A percentile compares a stretch with the other conserved stretches of the same genome.
Conservation (phyloP, 2,888 invertebrate species). For the Octonoba sinensis region DNA sequence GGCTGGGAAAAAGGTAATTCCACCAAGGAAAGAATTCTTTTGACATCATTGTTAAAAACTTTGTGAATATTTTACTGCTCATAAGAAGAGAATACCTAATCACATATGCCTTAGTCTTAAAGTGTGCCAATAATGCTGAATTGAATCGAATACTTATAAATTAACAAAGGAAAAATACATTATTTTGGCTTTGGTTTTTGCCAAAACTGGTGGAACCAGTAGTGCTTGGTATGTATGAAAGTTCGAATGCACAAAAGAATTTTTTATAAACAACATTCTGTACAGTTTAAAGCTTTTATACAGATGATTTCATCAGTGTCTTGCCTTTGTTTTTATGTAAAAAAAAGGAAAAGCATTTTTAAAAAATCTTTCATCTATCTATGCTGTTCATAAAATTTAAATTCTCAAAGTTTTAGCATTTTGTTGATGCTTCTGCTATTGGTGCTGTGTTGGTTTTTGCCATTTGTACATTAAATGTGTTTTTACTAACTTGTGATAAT, state of each 20-base stretch:
- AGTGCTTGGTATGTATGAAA: too few relatives aligned
- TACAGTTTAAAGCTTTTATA: constrained; percentile 60
- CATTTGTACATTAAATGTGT: constrained; percentile 41
- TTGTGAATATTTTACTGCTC: not conserved
- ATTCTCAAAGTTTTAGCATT: constrained; percentile 26
- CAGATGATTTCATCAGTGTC: constrained; percentile 43
- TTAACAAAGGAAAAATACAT: too few relatives aligned
- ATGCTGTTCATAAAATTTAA: constrained; percentile 15
- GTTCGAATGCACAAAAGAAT: constrained; percentile 4
- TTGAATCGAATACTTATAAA: constrained; percentile 5
- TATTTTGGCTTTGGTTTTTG: too few relatives aligned
- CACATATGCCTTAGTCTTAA: constrained; percentile 54
- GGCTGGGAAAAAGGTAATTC: constrained; percentile 87
- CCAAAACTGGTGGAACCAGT: too few relatives aligned
- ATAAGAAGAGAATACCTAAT: too few relatives aligned
- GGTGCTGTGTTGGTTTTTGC: constrained; percentile 50
- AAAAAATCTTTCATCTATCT: constrained; percentile 22
- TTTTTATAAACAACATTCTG: constrained; percentile 40
- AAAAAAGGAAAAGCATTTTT: constrained; percentile 35
- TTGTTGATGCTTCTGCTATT: constrained; percentile 25
- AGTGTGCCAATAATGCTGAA: constrained; percentile 55
- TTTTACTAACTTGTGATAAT: constrained; percentile 52
- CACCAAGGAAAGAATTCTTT: constrained; percentile 60
- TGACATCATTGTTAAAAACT: constrained; percentile 22
- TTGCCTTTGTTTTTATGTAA: constrained; percentile 44